Base-by-base conservation (phyloP, 2,888 invertebrate genomes). In the Scotopteryx bipunctaria region DNA sequence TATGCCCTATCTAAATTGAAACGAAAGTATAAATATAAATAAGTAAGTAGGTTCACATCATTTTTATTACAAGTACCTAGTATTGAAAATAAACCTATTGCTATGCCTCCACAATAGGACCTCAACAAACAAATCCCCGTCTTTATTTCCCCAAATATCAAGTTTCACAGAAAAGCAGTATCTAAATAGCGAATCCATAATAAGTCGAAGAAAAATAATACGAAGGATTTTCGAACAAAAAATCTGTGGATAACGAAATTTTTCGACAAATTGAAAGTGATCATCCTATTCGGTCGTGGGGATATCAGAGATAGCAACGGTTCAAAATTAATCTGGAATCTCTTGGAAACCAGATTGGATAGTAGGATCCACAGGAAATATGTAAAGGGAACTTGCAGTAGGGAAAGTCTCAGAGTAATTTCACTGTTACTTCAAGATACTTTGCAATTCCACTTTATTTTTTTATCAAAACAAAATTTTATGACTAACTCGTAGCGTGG, bases 311-410 rank as follows among this genome's bases (percentile, higher is more conserved):
- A 48, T 56, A 49, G 56, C 59, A 40, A 57, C 55, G 57, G 55
- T 55, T 57, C 47, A 42, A 53, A 63, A 70, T 66, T 69, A 70
- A 74, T 71, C 64, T 64, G 50, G 58, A 71, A 69, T 77, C 68
- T 66, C 71, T 70, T 70, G 66, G 65, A 62, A 68, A 71, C 65
- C 52, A 48, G 59, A 57, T 59, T 49, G 35, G 35, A 36, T 15
- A 11, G 44, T 33, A 52, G 58, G 49, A 37, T 42, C 43, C 36
- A 56, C 53, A 52, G 55, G 9, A 16, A 32, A 40, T 27, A 36
- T n/a, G 29, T 36, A 6, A 41, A 15, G 3, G 31, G 15, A 27
- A 6, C 13, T 16, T 0, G 37, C 31, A 56, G 51, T 41, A 49
- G 27, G 44, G n/a, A n/a, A n/a, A n/a, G n/a, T n/a, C n/a, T n/a